A percentile compares a stretch with the other conserved stretches of the same genome.
Evolutionary conservation across 2,113 vertebrate species (phyloP).

Genomic region (Seriola quinqueradiata): DNA sequence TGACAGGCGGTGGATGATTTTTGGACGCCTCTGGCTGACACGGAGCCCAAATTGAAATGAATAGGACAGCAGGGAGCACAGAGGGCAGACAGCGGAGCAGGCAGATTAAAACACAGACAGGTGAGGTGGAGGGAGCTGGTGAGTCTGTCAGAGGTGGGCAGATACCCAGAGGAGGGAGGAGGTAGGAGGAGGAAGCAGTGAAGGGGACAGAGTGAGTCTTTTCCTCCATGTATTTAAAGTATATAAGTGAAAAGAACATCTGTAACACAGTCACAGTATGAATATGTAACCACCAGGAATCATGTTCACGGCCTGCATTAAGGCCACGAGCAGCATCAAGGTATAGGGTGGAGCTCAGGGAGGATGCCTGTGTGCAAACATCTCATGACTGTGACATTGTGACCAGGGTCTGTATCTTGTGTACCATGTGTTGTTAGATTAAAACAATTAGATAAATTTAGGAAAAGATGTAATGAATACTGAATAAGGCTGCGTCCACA

Average conservation of each 20-base stretch:
- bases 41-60: constrained; percentile 72
- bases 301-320: no score
- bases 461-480: no score
- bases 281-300: no score
- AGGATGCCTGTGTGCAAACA: not conserved
- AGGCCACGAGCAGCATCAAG: no score
- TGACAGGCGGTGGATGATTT: constrained; percentile 67
- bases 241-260: not conserved
- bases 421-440: not conserved
- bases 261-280: not conserved
- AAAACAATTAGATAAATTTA: no score
- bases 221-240: not conserved
- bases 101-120: not conserved
- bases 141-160: not conserved
- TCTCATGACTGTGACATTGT: not conserved
- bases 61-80: constrained; percentile 56
- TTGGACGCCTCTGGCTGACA: constrained; percentile 30
- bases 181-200: no score
- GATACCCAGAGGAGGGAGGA: not conserved
- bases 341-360: no score
- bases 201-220: not conserved
- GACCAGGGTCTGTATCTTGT: no score
- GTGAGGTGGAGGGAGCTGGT: not conserved
- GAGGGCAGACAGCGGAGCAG: constrained; percentile 20
- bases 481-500: no score